Evolutionary conservation across 2,888 invertebrate species (phyloP).

Genomic region (Microplitis manilae): DNA sequence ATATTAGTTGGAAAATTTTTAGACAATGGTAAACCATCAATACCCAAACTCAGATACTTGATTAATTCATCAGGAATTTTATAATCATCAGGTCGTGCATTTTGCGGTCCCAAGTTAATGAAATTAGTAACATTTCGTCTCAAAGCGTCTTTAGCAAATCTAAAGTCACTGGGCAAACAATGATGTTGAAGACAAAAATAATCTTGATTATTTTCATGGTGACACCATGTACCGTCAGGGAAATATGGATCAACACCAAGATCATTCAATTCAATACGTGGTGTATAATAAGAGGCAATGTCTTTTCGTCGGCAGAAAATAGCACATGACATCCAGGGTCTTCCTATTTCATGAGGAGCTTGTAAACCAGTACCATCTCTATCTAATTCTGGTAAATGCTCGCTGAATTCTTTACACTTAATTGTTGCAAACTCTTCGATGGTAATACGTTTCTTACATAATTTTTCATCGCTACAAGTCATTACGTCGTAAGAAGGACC

Average conservation of each 20-base stretch:
- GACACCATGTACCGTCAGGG: constrained; percentile 88
- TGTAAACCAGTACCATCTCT: constrained; percentile 80
- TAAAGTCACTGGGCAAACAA: constrained; percentile 77
- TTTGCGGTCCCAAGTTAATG: constrained; percentile 74
- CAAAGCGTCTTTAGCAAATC: constrained; percentile 61
- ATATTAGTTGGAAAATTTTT: constrained; percentile 75
- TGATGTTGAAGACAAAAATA: constrained; percentile 84
- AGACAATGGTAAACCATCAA: constrained; percentile 76
- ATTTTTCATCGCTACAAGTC: constrained; percentile 77
- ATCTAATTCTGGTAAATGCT: constrained; percentile 77
- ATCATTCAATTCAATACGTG: constrained; percentile 83
- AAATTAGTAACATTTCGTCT: constrained; percentile 65
- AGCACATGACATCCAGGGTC: constrained; percentile 86
- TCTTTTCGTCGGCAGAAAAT: constrained; percentile 81
- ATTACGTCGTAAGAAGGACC: constrained; percentile 73
- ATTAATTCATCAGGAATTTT: constrained; percentile 74
- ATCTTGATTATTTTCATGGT: constrained; percentile 77
- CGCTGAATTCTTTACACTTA: constrained; percentile 79
- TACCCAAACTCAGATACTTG: constrained; percentile 77
- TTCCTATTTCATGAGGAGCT: constrained; percentile 81
- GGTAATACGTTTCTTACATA: constrained; percentile 73
- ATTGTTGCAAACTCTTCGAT: constrained; percentile 76
- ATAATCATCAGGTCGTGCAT: constrained; percentile 74
- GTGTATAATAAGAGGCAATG: constrained; percentile 82
- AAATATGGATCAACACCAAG: constrained; percentile 80